A percentile compares a stretch with the other conserved stretches of the same genome.
Evolutionary conservation across 2,888 invertebrate species (phyloP).

Genomic region (Sphinx pinastri): DNA sequence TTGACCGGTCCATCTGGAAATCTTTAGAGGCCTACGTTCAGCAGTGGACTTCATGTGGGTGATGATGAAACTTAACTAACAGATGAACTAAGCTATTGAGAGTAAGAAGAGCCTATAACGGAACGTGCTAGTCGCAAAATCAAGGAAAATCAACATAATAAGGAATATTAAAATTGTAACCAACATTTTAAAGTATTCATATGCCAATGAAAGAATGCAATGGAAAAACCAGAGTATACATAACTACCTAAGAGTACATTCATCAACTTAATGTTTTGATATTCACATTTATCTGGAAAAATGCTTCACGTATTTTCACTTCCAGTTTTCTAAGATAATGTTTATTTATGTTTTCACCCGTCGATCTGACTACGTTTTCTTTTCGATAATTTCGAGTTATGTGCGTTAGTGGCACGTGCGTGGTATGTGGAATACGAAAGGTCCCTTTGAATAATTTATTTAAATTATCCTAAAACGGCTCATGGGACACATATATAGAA

Average conservation of each 20-base stretch:
- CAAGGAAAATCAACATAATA: too few species aligned
- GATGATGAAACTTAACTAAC: background rate
- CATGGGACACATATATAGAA: background rate
- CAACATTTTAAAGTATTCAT: too few species aligned
- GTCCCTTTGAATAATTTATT: constrained; percentile 50
- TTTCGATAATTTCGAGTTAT: constrained; percentile 5
- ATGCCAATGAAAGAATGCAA: too few species aligned
- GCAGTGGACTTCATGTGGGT: too few species aligned
- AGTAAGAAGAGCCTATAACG: too few species aligned
- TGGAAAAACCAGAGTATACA: too few species aligned
- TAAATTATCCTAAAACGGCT: constrained; percentile 36
- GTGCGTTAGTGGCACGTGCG: constrained; percentile 5
- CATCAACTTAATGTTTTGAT: background rate
- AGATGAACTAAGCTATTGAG: background rate
- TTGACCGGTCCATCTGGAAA: too few species aligned
- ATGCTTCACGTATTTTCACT: too few species aligned
- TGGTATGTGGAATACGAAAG: background rate
- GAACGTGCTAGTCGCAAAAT: too few species aligned
- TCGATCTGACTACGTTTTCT: background rate
- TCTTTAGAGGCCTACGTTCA: too few species aligned
- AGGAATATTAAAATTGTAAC: too few species aligned
- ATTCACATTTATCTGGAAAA: background rate
- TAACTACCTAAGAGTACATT: background rate
- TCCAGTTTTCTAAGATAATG: background rate
- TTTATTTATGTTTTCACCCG: background rate